Percentiles rank a stretch among this genome's conserved stretches.
These are phyloP conservation scores for Xiphophorus couchianus DNA, from an alignment of 2,113 vertebrate species.

Conservation along the genomic window DNA sequence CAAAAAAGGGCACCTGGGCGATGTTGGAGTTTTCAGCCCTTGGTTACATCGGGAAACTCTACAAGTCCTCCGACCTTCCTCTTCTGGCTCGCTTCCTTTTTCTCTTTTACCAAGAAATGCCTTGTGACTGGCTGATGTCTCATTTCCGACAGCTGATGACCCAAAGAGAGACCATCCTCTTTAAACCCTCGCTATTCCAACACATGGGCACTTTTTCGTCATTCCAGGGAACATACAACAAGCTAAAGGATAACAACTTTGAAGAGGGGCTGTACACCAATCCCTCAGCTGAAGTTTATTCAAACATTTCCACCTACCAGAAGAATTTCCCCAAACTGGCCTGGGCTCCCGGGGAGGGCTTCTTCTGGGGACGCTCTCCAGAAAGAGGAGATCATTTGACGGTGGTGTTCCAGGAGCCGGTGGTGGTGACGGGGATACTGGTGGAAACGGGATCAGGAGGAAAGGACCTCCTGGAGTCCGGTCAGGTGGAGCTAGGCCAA, in stretches of 20 bases:
- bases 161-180: slow-evolving; percentile 80
- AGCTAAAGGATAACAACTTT: slow-evolving; percentile 80
- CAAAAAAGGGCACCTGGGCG: slow-evolving; percentile 77
- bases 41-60: slow-evolving; percentile 88
- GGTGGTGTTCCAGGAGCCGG: slow-evolving; percentile 72
- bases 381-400: slow-evolving; percentile 76
- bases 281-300: slow-evolving; percentile 75
- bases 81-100: slow-evolving; percentile 84
- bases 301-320: slow-evolving; percentile 71
- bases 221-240: slow-evolving; percentile 77
- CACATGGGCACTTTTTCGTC: slow-evolving; percentile 82
- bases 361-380: slow-evolving; percentile 82
- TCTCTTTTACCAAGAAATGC: slow-evolving; percentile 89
- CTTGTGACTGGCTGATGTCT: slow-evolving; percentile 85
- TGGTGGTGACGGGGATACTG: slow-evolving; percentile 59
- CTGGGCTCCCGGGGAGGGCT: slow-evolving; percentile 68
- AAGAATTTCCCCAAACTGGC: slow-evolving; percentile 72
- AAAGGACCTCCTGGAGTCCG: slow-evolving; percentile 65
- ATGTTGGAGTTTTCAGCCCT: slow-evolving; percentile 89
- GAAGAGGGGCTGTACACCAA: slow-evolving; percentile 74
- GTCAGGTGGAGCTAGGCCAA: slow-evolving; percentile 81
- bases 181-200: slow-evolving; percentile 87
- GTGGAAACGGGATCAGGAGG: slow-evolving; percentile 78
- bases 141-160: slow-evolving; percentile 84
- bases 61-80: slow-evolving; percentile 81